Percentiles rank a stretch among this genome's conserved stretches.
Evolutionary conservation across 2,888 invertebrate species (phyloP).

Genomic region (Heteromyza rotundicornis): DNA sequence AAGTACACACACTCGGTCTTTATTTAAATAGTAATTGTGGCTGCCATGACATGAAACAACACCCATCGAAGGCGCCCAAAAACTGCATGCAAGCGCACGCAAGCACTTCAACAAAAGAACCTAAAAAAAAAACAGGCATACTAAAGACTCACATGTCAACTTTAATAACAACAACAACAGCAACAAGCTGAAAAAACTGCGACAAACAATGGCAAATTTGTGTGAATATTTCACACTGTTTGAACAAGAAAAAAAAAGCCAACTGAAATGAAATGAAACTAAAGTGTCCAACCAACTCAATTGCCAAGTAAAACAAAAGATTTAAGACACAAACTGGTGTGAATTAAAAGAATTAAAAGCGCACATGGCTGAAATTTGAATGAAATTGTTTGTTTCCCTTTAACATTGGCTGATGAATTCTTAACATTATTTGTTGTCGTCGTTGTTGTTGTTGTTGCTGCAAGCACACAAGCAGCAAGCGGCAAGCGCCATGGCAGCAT

Average conservation of each 20-base stretch:
- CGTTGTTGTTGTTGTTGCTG: slow-evolving; percentile 13
- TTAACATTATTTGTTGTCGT: background rate
- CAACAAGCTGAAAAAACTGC: background rate
- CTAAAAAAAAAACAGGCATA: background rate
- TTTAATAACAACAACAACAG: background rate
- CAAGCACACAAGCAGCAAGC: no score
- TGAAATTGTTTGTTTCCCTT: slow-evolving; percentile 7
- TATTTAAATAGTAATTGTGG: background rate
- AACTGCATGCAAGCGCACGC: background rate
- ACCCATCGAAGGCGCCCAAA: background rate
- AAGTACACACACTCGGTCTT: background rate
- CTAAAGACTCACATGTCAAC: background rate
- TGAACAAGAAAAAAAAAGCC: slow-evolving; percentile 10
- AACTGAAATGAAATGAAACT: background rate
- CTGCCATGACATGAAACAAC: background rate
- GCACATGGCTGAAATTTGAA: background rate
- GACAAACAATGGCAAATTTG: slow-evolving; percentile 5
- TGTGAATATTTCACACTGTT: slow-evolving; percentile 1
- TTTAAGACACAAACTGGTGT: slow-evolving; percentile 44
- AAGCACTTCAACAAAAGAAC: background rate
- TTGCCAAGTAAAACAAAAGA: slow-evolving; percentile 41
- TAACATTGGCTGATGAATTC: background rate
- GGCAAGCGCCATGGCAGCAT: background rate
- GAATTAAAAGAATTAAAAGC: background rate
- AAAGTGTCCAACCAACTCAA: no score